Evolutionary conservation across 2,888 invertebrate genomes (phyloP).

Genomic region (Branchipolynoe longqiensis): DNA sequence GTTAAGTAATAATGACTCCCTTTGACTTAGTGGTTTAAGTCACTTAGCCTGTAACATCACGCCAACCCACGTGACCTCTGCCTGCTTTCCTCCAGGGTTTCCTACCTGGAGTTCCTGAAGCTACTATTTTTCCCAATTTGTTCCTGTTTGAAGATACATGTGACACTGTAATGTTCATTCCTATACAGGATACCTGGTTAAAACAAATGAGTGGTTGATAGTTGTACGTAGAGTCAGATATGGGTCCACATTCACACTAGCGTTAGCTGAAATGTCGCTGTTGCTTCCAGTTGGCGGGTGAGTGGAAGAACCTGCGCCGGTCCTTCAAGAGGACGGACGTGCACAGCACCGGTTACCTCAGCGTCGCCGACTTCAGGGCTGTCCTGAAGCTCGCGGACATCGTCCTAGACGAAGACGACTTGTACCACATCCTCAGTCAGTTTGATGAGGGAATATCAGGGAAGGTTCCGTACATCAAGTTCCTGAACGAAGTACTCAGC

Average conservation of each 20-base stretch:
- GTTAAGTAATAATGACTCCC: too few relatives aligned
- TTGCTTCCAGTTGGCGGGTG: slow-evolving; percentile 78
- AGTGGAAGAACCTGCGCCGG: slow-evolving; percentile 80
- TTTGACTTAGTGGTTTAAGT: too few relatives aligned
- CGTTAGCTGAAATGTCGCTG: too few relatives aligned
- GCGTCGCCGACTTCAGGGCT: slow-evolving; percentile 79
- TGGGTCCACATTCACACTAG: too few relatives aligned
- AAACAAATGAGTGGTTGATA: too few relatives aligned
- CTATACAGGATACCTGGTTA: too few relatives aligned
- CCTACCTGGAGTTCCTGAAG: slow-evolving; percentile 80
- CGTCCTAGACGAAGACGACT: slow-evolving; percentile 80
- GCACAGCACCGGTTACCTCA: slow-evolving; percentile 75
- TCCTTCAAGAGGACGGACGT: slow-evolving; percentile 79
- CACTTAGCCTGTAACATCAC: too few relatives aligned
- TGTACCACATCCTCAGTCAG: slow-evolving; percentile 78
- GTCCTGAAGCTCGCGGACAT: slow-evolving; percentile 80
- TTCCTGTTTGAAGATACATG: too few relatives aligned
- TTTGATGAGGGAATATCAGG: slow-evolving; percentile 80
- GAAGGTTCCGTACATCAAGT: slow-evolving; percentile 78
- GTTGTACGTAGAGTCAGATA: too few relatives aligned
- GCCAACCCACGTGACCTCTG: not conserved
- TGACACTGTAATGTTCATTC: too few relatives aligned
- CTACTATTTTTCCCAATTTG: too few relatives aligned
- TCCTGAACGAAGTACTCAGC: slow-evolving; percentile 78
- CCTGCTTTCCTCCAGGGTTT: slow-evolving; percentile 72